A percentile compares a stretch with the other conserved stretches of the same genome.
Conservation (phyloP, 2,888 invertebrate species). For the Caenorhabditis virilis region DNA sequence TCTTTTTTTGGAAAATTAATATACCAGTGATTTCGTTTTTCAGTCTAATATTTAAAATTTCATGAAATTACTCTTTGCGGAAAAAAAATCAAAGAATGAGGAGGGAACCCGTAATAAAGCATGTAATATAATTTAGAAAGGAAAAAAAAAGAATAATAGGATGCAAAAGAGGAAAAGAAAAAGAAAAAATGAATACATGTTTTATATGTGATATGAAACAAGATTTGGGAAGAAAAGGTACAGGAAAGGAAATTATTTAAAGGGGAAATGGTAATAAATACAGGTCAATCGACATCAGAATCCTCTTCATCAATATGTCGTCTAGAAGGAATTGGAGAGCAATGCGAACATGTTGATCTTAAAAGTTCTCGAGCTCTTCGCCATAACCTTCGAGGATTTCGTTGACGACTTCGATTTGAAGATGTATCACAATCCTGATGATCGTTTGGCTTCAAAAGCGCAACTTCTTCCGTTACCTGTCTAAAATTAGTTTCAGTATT, state of each 20-base stretch:
- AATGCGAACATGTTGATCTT: conserved; percentile 21
- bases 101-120: not conserved
- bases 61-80: not conserved
- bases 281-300: conserved; percentile 21
- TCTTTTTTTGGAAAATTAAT: not conserved
- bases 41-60: not conserved
- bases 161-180: not conserved
- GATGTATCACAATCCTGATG: not conserved
- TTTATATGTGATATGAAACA: not conserved
- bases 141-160: not conserved
- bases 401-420: conserved; percentile 9
- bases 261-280: not conserved
- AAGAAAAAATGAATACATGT: not conserved
- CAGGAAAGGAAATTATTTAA: not conserved
- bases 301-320: conserved; percentile 34
- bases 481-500: conserved; percentile 1
- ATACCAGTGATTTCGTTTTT: not conserved
- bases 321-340: conserved; percentile 22
- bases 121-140: not conserved
- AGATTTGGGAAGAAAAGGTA: not conserved
- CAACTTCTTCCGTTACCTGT: conserved; percentile 28
- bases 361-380: conserved; percentile 21
- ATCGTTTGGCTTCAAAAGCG: conserved; percentile 23
- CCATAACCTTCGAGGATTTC: conserved; percentile 27
- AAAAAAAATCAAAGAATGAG: not conserved